Evolutionary conservation across 1,140 invertebrate species (phyloP), one percentile per base, ranked within the genome.

Genomic region (Tetragonula clypearis): DNA sequence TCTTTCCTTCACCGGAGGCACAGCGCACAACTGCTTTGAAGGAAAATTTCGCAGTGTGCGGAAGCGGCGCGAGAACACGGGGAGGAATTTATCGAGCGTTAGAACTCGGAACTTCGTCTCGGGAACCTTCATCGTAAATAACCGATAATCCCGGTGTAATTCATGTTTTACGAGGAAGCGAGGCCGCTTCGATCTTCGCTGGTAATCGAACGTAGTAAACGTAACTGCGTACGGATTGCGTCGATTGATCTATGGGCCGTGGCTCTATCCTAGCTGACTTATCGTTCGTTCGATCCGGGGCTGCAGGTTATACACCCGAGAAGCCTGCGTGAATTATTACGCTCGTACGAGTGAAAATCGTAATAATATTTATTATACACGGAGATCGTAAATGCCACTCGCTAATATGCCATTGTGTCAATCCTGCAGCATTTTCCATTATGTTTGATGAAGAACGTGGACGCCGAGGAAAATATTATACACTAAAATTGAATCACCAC

Each of bases 161-260:
- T 81, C 56, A 81, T 81, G 62, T 73, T 81, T 81, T 60, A 74
- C 79, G 69, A 73, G n/a, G 23, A 35, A 35, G 41, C 12, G 15
- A 11, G n/a, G 17, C 19, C 8, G 55, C 30, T 12, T 21, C 76
- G 76, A 66, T 79, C n/a, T 86, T 72, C 75, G 76, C 69, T 80
- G 69, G 81, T 87, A 87, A 87, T 87, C 84, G 86, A 71, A 79
- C 23, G 65, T 66, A 53, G 73, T 65, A 82, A 81, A 71, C 35
- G 60, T 53, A 21, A 79, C 41, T 3, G 41, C n/a, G 30, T 21
- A 68, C 26, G 66, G 66, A 35, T 68, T 19, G 17, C 65, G 19
- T 68, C 35, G 35, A 71, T 71, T 41, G 35, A 35, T 71, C 68
- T 35, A 71, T 41, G 35, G 12, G 5, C 5, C 21, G 35, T 14